Conservation (phyloP, 2,888 invertebrate genomes). For the Scelioninae gen. 1 region DNA sequence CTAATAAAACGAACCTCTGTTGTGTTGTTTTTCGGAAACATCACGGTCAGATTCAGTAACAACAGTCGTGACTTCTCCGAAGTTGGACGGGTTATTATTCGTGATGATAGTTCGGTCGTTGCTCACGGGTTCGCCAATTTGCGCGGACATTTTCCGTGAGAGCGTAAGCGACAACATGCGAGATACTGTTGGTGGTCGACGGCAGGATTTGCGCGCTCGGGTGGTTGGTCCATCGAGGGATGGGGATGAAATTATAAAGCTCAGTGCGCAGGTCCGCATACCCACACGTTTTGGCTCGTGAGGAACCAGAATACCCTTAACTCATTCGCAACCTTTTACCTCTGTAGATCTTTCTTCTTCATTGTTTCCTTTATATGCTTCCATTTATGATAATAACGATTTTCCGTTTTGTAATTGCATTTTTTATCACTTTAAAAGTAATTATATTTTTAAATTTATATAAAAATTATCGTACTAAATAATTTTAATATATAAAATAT, state of each 20-base stretch:
- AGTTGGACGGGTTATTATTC: slow-evolving; percentile 36
- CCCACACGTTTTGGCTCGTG: slow-evolving; percentile 75
- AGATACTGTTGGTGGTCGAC: slow-evolving; percentile 73
- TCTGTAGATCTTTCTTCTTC: neutral
- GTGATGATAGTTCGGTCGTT: slow-evolving; percentile 5
- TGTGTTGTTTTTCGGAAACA: slow-evolving; percentile 58
- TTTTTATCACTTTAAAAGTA: too few relatives aligned
- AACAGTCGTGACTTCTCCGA: slow-evolving; percentile 76
- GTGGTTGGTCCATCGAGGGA: slow-evolving; percentile 77
- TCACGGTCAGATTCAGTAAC: slow-evolving; percentile 71
- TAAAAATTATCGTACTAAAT: too few relatives aligned
- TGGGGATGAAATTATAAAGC: slow-evolving; percentile 72
- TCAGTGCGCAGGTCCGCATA: slow-evolving; percentile 64
- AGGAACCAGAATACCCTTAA: slow-evolving; percentile 38
- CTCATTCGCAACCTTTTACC: slow-evolving; percentile 21
- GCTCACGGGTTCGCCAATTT: slow-evolving; percentile 19
- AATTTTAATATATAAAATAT: too few relatives aligned
- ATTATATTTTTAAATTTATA: too few relatives aligned
- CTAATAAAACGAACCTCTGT: slow-evolving; percentile 74
- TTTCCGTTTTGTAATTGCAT: too few relatives aligned
- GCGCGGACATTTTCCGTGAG: slow-evolving; percentile 64
- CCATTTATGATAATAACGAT: too few relatives aligned
- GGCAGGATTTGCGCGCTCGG: slow-evolving; percentile 74
- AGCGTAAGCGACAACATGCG: slow-evolving; percentile 73
- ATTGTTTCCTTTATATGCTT: neutral